Evolutionary conservation across 1,140 invertebrate genomes (phyloP).

Genomic region (Eriosoma lanigerum): DNA sequence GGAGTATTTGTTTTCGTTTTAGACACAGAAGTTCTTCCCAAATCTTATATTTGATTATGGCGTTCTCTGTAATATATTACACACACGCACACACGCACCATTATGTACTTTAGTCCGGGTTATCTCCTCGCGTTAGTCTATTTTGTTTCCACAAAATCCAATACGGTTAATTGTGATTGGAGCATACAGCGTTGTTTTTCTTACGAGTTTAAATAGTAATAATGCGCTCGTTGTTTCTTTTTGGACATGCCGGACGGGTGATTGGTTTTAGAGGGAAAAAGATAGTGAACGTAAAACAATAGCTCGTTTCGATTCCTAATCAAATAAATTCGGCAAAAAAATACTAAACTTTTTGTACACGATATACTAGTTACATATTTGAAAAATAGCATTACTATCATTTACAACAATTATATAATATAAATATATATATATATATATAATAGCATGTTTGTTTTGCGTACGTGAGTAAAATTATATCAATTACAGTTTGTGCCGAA

Average conservation of each 20-base stretch:
- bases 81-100: not conserved
- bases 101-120: not conserved
- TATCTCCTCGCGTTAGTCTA: not conserved
- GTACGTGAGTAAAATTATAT: not conserved
- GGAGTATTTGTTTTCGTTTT: no score
- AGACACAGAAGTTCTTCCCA: no score
- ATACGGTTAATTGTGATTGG: not conserved
- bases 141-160: slow-evolving; percentile 6
- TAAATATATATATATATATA: no score
- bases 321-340: slow-evolving; percentile 2
- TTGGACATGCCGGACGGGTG: not conserved
- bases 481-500: not conserved
- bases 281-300: not conserved
- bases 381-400: not conserved
- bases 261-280: not conserved
- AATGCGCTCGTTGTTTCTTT: not conserved
- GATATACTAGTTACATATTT: not conserved
- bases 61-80: no score
- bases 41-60: no score
- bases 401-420: no score
- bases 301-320: not conserved
- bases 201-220: slow-evolving; percentile 4
- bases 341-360: not conserved
- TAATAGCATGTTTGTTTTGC: not conserved
- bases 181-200: not conserved